Conservation (phyloP, 2,113 vertebrate genomes). For the Lethenteron reissneri region DNA sequence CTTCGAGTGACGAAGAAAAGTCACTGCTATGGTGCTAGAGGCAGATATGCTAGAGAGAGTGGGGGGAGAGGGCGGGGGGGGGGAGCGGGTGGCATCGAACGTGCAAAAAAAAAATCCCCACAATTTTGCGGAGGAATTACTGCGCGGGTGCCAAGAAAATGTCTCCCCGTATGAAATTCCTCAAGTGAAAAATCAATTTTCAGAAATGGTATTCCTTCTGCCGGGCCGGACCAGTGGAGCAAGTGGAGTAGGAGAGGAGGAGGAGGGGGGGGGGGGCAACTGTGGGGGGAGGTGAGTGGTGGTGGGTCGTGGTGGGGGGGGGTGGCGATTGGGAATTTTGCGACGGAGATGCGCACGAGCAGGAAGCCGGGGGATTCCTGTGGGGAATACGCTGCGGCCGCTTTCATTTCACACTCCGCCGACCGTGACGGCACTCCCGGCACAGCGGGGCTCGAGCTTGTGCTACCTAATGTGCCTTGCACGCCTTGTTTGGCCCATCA, state of each 20-base stretch:
- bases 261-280: too few relatives aligned
- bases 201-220: constrained; percentile 6
- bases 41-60: too few relatives aligned
- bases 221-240: not conserved
- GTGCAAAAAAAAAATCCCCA: too few relatives aligned
- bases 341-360: not conserved
- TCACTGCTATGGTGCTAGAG: too few relatives aligned
- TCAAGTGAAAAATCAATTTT: constrained; percentile 7
- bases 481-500: constrained; percentile 2
- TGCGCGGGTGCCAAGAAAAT: not conserved
- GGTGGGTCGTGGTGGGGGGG: too few relatives aligned
- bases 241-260: too few relatives aligned
- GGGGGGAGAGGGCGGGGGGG: too few relatives aligned
- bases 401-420: constrained; percentile 7
- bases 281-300: too few relatives aligned
- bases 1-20: too few relatives aligned
- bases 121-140: too few relatives aligned
- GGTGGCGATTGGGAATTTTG: too few relatives aligned
- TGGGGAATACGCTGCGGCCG: not conserved
- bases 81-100: too few relatives aligned
- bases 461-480: not conserved
- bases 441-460: not conserved
- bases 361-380: not conserved
- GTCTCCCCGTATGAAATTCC: constrained; percentile 1
- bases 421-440: not conserved